Base-by-base conservation (phyloP, 2,888 invertebrate genomes). In the Drosophila lutescens region DNA sequence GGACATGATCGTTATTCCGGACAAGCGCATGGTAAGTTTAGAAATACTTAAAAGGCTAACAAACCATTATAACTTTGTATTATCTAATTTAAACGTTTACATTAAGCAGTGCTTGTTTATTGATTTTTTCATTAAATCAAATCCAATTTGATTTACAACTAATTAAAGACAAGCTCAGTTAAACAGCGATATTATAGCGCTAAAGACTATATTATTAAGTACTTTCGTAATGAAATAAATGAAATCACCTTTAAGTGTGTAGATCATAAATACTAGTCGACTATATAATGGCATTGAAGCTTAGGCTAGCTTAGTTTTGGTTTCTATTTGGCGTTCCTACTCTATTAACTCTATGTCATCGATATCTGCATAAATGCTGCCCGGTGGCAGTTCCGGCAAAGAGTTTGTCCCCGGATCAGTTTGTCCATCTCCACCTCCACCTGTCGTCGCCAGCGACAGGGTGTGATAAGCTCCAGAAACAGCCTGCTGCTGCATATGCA, bases 311-410 rank as follows among this genome's bases (percentile, higher is more conserved):
- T 43, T 59, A 53, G n/a, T 6, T 2, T 46, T 36, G 20, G 41
- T 23, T 32, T 17, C 12, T 23, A 17, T 47, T 17, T 36, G 7
- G 12, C 20, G 32, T 12, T 54, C 12, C 71, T 89, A 90, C 70
- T 90, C 90, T 59, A 91, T 86, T 34, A 91, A 73, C 34, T 91
- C 89, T 49, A 91, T 90, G 70, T 91, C 90, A 80, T 91, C 91
- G 32, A 90, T 88, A 47, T 91, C 91, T 1, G 89, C 89, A 38
- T 78, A 84, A 32, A 86, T 80, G 40, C 78, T 85, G n/a, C 84
- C 83, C 15, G 76, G 81, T 2, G 81, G 76, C 43, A 82, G 49
- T 20, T 80, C 81, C 1, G 78, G 47, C 0, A 70, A 40, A 5
- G 40, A 34, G 15, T 26, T 17, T 0, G 47, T 8, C 0, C 13